Conservation (phyloP, 2,797 vertebrate species). For the Philypnodon macrostomus region DNA sequence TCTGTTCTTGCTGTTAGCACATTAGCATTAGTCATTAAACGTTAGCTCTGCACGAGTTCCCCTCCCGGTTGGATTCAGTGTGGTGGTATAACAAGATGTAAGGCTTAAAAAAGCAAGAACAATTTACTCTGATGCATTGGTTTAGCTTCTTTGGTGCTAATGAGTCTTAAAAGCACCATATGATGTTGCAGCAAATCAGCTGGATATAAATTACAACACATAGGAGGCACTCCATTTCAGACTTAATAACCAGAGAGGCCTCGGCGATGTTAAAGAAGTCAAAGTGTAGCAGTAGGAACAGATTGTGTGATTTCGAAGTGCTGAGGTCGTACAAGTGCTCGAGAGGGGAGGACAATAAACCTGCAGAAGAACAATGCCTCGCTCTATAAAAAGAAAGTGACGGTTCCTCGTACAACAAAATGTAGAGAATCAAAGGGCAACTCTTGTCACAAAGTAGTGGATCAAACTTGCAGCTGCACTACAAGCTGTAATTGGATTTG, state of each 20-base stretch:
- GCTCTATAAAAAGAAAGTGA: constrained; percentile 21
- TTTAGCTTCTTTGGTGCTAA: constrained; percentile 32
- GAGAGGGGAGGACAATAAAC: constrained; percentile 22
- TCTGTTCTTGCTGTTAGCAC: constrained; percentile 20
- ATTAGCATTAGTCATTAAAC: constrained; percentile 25
- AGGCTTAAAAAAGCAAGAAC: constrained; percentile 15
- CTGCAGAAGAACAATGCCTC: constrained; percentile 23
- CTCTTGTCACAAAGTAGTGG: constrained; percentile 22
- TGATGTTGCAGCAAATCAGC: constrained; percentile 22
- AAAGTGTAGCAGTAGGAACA: constrained; percentile 3
- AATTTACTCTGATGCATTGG: constrained; percentile 16
- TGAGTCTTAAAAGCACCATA: constrained; percentile 14
- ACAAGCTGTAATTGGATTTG: constrained; percentile 17
- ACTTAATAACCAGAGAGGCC: constrained; percentile 9
- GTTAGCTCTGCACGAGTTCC: constrained; percentile 12
- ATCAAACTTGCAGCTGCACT: constrained; percentile 12
- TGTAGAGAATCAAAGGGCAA: constrained; percentile 15
- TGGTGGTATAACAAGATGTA: constrained; percentile 24
- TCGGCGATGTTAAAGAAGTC: constrained; percentile 6
- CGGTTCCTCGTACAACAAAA: constrained; percentile 13
- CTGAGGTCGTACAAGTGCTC: constrained; percentile 18
- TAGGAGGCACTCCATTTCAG: not conserved
- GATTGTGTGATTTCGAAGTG: constrained; percentile 6
- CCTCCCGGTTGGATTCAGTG: constrained; percentile 29
- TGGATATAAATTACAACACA: constrained; percentile 34